phyloP scores from a whole-genome alignment of 2,888 invertebrate genomes.

The Antheraea yamamai region DNA sequence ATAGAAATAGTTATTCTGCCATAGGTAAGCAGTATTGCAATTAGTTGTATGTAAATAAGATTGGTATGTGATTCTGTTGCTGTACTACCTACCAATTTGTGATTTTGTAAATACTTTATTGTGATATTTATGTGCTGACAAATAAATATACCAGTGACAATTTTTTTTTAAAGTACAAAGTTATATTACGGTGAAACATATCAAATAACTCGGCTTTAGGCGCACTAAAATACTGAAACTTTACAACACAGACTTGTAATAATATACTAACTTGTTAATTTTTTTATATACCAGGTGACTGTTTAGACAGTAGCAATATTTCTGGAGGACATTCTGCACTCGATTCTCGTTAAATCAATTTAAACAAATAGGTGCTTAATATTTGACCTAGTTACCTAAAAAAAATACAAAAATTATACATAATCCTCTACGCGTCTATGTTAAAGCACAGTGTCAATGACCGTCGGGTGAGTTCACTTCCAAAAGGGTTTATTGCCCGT shows the following conservation, averaged over 20 bases:
- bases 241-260: background rate
- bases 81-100: background rate
- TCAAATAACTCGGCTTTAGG: conserved; percentile 44
- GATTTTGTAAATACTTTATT: conserved; percentile 4
- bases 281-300: too few relatives aligned
- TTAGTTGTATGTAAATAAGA: background rate
- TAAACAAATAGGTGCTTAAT: too few relatives aligned
- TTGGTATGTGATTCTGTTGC: background rate
- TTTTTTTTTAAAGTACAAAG: conserved; percentile 50
- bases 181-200: conserved; percentile 48
- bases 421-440: too few relatives aligned
- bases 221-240: conserved; percentile 32
- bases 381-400: too few relatives aligned
- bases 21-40: conserved; percentile 27
- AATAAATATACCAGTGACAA: conserved; percentile 22
- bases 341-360: too few relatives aligned
- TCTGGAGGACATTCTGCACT: too few relatives aligned
- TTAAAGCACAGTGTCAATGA: too few relatives aligned
- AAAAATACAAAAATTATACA: too few relatives aligned
- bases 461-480: too few relatives aligned
- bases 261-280: too few relatives aligned
- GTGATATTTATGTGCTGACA: conserved; percentile 1
- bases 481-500: too few relatives aligned
- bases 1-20: conserved; percentile 19
- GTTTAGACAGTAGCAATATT: too few relatives aligned